Conservation (phyloP, 2,113 vertebrate genomes). For the Pelecanoides urinatrix region DNA sequence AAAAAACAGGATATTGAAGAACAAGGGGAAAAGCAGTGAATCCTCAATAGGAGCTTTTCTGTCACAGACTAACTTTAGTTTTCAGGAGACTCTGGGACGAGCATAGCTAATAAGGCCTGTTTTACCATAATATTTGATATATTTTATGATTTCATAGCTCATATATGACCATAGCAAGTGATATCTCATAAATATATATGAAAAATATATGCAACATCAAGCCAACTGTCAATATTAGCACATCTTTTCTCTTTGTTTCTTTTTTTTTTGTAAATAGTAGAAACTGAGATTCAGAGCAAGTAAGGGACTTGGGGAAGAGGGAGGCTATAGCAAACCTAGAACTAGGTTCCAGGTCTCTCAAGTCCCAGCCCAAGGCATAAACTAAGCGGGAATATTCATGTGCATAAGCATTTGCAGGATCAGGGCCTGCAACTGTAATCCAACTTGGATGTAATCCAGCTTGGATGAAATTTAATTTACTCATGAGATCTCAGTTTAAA, state of each 20-base stretch:
- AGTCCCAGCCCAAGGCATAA: neutral
- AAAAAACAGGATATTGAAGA: neutral
- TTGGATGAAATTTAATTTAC: conserved; percentile 62
- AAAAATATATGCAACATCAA: neutral
- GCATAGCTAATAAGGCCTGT: neutral
- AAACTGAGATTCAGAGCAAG: neutral
- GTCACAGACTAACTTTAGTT: neutral
- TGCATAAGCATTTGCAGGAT: neutral
- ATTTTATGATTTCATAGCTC: neutral
- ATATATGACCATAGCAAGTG: neutral
- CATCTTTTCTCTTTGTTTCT: neutral
- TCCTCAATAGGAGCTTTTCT: neutral
- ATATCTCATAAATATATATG: neutral
- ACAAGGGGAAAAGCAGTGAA: neutral
- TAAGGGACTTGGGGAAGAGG: neutral
- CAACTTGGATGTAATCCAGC: conserved; percentile 50
- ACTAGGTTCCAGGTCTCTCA: conserved; percentile 44
- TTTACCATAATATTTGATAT: neutral
- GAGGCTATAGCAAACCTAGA: neutral
- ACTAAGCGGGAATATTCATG: neutral
- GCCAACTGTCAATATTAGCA: neutral
- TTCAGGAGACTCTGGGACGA: neutral
- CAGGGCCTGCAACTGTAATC: neutral
- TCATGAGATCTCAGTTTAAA: conserved; percentile 57
- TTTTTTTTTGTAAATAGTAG: neutral